Evolutionary conservation across 2,113 vertebrate species (phyloP).

Genomic region (Sarotherodon lohbergeri): DNA sequence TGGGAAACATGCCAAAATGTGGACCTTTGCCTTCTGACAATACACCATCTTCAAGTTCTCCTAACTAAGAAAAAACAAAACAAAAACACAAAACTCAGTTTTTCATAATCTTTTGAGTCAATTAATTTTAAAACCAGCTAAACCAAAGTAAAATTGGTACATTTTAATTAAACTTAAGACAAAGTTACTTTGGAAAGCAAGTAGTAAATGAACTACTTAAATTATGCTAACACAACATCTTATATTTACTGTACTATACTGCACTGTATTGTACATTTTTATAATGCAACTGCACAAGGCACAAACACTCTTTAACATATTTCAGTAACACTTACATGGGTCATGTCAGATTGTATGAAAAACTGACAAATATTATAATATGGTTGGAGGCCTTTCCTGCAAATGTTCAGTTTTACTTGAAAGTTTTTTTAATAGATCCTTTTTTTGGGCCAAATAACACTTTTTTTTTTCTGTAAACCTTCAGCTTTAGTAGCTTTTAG

Average conservation of each 20-base stretch:
- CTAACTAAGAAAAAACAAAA: not conserved
- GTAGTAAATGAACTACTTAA: not conserved
- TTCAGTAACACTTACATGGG: not conserved
- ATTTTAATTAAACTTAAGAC: not conserved
- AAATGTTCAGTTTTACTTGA: not conserved
- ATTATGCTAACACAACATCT: not conserved
- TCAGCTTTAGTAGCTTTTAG: not conserved
- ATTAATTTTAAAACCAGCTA: not conserved
- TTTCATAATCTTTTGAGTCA: not conserved
- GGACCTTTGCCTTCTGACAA: not conserved
- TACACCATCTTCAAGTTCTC: not conserved
- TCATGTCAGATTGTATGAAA: not conserved
- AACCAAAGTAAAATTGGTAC: not conserved
- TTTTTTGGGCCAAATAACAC: not conserved
- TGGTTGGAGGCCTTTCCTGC: not conserved
- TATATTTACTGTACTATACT: not conserved
- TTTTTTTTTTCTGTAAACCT: accelerated
- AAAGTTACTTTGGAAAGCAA: not conserved
- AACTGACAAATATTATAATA: not conserved
- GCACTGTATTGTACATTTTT: not conserved
- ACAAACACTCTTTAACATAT: not conserved
- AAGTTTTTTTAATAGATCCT: not conserved
- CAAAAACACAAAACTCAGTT: not conserved
- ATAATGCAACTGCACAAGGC: not conserved
- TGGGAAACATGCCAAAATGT: not conserved